A percentile compares a stretch with the other conserved stretches of the same genome.
phyloP scores from a whole-genome alignment of 2,797 vertebrate genomes.

The Pipistrellus kuhlii region DNA sequence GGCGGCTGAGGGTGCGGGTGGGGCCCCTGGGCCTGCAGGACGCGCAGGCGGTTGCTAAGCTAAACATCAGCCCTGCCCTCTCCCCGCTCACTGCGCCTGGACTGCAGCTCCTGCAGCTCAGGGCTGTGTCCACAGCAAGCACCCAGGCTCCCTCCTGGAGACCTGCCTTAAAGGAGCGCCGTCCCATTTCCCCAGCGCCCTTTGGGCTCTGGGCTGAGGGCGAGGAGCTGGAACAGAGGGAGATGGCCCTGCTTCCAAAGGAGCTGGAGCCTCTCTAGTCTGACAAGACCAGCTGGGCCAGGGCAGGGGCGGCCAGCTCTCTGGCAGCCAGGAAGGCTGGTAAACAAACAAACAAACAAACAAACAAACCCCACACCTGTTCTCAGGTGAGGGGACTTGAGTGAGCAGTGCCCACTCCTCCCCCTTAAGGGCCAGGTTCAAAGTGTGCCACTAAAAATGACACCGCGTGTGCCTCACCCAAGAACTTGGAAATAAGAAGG shows the following conservation, averaged over 20 bases:
- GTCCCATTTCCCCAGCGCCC: constrained; percentile 2
- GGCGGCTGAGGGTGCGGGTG: background rate
- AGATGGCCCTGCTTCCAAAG: background rate
- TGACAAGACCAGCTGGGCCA: background rate
- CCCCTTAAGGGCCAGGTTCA: background rate
- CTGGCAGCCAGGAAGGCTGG: background rate
- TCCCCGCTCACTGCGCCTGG: constrained; percentile 74
- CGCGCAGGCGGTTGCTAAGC: constrained; percentile 86
- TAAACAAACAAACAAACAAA: background rate
- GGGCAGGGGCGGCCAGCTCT: background rate
- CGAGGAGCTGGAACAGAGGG: background rate
- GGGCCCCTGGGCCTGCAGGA: background rate
- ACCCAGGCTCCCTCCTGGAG: background rate
- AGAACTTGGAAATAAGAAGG: background rate
- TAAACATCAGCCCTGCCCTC: constrained; percentile 84
- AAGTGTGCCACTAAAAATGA: background rate
- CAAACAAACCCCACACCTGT: background rate
- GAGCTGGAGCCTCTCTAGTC: background rate
- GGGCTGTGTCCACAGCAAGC: background rate
- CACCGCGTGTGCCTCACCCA: fast-evolving
- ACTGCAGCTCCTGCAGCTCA: background rate
- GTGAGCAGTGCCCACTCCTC: background rate
- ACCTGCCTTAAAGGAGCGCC: constrained; percentile 70
- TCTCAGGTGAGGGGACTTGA: background rate
- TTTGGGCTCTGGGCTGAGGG: background rate